Evolutionary conservation across 1,140 invertebrate genomes (phyloP).

Genomic region (Leptestheria dahalacensis): DNA sequence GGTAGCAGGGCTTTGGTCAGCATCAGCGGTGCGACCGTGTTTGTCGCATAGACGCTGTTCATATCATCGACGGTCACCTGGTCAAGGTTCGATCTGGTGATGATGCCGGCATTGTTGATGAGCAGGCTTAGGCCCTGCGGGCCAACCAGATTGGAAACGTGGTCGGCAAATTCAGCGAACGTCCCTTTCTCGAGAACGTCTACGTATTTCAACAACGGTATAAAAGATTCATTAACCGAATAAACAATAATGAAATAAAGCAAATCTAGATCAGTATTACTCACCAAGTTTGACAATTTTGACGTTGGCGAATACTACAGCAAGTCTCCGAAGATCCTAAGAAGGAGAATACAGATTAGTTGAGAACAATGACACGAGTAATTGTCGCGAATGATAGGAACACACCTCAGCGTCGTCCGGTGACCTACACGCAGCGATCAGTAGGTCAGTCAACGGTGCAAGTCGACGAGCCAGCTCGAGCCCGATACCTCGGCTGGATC

Average conservation of each 20-base stretch:
- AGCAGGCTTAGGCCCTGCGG: conserved; percentile 59
- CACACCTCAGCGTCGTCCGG: conserved; percentile 3
- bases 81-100: conserved; percentile 52
- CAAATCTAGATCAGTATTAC: too few species aligned
- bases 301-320: conserved; percentile 3
- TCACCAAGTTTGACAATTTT: conserved; percentile 12
- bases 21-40: conserved; percentile 66
- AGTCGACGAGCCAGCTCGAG: conserved; percentile 9
- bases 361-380: too few species aligned
- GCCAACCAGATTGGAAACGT: conserved; percentile 37
- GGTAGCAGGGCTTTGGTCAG: conserved; percentile 32
- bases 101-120: conserved; percentile 71
- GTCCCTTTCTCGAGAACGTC: conserved; percentile 42
- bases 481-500: conserved; percentile 9
- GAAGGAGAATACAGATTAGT: background rate
- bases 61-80: conserved; percentile 53
- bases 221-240: too few species aligned
- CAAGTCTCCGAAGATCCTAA: conserved; percentile 7
- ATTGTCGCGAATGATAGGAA: background rate
- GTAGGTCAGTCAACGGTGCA: background rate
- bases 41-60: conserved; percentile 49
- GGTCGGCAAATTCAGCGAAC: conserved; percentile 38
- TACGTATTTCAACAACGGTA: background rate
- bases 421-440: conserved; percentile 1
- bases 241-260: too few species aligned